These are phyloP conservation scores for Luscinia megarhynchos DNA, from an alignment of 2,797 vertebrate species.

Conservation along the genomic window DNA sequence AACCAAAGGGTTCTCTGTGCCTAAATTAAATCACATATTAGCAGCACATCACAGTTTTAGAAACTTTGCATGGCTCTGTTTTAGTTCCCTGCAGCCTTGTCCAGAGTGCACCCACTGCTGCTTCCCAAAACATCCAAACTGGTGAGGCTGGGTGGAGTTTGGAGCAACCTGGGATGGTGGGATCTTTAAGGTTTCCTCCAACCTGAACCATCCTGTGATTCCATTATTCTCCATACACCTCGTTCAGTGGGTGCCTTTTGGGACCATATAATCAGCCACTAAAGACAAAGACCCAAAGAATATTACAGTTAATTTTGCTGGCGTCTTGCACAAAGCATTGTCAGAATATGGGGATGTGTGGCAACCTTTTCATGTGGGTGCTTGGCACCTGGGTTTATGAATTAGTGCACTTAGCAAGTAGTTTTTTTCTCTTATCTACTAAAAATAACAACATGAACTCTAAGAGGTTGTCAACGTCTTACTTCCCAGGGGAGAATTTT, in stretches of 20 bases:
- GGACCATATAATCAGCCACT: background rate
- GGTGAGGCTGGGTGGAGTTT: background rate
- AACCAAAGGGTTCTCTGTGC: background rate
- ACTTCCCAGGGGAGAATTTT: slow-evolving; percentile 75
- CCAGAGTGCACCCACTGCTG: rapidly evolving
- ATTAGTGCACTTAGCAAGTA: slow-evolving; percentile 34
- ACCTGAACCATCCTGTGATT: background rate
- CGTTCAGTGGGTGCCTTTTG: background rate
- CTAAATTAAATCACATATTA: background rate
- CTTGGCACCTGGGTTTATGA: slow-evolving; percentile 50
- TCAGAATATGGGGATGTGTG: background rate
- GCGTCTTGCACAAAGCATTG: background rate
- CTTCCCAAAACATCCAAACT: background rate
- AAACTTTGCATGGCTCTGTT: background rate
- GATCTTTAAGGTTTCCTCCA: too few relatives aligned
- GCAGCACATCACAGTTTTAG: background rate
- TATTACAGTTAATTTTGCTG: background rate
- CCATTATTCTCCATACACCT: background rate
- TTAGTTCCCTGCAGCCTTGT: background rate
- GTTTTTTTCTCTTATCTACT: slow-evolving; percentile 4
- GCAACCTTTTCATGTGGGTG: background rate
- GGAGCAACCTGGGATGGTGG: background rate
- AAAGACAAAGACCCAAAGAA: background rate
- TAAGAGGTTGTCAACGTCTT: slow-evolving; percentile 66
- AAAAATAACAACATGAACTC: slow-evolving; percentile 72